Evolutionary conservation across 2,888 invertebrate species (phyloP).

Genomic region (Torymus texanus): DNA sequence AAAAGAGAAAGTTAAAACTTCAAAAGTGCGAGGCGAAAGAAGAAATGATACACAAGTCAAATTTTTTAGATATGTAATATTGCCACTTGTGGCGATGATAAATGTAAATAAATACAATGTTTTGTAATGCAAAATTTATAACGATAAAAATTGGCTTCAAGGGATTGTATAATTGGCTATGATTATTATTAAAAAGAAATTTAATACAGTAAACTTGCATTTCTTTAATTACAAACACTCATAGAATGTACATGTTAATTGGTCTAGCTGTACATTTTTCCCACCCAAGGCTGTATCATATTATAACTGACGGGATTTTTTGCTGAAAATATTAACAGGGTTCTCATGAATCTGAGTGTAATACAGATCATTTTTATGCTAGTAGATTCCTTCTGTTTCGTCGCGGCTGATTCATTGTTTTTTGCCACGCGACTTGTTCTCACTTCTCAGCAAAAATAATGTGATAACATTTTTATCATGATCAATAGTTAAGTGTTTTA

Average conservation of each 20-base stretch:
- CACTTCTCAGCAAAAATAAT: too few species aligned
- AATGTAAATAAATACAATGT: slow-evolving; percentile 41
- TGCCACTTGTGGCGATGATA: background rate
- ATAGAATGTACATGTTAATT: background rate
- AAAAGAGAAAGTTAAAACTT: slow-evolving; percentile 2
- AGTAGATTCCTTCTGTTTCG: too few species aligned
- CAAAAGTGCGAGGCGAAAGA: slow-evolving; percentile 9
- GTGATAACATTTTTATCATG: too few species aligned
- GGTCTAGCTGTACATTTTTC: too few species aligned
- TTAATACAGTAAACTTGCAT: background rate
- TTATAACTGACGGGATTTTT: too few species aligned
- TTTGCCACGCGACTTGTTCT: too few species aligned
- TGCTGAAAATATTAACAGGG: too few species aligned
- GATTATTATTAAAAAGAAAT: slow-evolving; percentile 12
- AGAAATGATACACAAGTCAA: slow-evolving; percentile 13
- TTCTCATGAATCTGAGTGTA: too few species aligned
- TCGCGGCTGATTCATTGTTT: too few species aligned
- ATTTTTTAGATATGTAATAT: slow-evolving; percentile 14
- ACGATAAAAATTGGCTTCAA: slow-evolving; percentile 33
- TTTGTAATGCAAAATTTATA: slow-evolving; percentile 51
- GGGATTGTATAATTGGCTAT: slow-evolving; percentile 45
- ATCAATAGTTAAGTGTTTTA: too few species aligned
- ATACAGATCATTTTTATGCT: too few species aligned
- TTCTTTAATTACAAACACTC: background rate
- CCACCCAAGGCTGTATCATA: too few species aligned